A percentile compares a stretch with the other conserved stretches of the same genome.
Conservation (phyloP, 1,140 invertebrate species). For the Ceratina calcarata region DNA sequence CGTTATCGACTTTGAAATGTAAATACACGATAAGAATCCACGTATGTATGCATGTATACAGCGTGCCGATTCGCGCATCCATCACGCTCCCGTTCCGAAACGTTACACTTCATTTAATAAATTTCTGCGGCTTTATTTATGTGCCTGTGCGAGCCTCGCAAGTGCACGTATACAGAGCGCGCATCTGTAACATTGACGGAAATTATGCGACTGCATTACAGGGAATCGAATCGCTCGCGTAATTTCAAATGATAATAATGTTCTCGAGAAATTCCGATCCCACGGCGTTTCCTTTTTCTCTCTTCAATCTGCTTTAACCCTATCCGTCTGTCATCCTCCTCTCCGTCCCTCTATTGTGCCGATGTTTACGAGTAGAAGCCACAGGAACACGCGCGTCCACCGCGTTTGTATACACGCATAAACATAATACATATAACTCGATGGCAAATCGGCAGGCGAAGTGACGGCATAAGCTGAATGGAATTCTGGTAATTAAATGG, state of each 20-base stretch:
- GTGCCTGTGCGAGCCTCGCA: constrained; percentile 1
- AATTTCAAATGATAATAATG: constrained; percentile 67
- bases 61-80: neutral
- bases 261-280: constrained; percentile 66
- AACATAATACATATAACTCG: constrained; percentile 11
- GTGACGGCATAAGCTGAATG: constrained; percentile 43
- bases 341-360: neutral
- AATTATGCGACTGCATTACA: constrained; percentile 55
- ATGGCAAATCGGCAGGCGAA: constrained; percentile 16
- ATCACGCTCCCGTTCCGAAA: neutral
- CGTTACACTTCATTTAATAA: constrained; percentile 17
- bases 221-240: constrained; percentile 60
- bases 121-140: constrained; percentile 19
- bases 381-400: neutral
- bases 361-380: constrained; percentile 8
- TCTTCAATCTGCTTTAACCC: neutral
- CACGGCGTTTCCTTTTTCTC: constrained; percentile 56
- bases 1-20: neutral
- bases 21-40: constrained; percentile 13
- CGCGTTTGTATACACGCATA: neutral
- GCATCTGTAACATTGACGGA: constrained; percentile 1
- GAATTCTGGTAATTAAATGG: constrained; percentile 58
- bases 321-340: constrained; percentile 15
- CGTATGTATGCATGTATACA: neutral
- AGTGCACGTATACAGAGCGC: constrained; percentile 10